Conservation (phyloP, 2,113 vertebrate species). For the Psammodynastes pulverulentus region DNA sequence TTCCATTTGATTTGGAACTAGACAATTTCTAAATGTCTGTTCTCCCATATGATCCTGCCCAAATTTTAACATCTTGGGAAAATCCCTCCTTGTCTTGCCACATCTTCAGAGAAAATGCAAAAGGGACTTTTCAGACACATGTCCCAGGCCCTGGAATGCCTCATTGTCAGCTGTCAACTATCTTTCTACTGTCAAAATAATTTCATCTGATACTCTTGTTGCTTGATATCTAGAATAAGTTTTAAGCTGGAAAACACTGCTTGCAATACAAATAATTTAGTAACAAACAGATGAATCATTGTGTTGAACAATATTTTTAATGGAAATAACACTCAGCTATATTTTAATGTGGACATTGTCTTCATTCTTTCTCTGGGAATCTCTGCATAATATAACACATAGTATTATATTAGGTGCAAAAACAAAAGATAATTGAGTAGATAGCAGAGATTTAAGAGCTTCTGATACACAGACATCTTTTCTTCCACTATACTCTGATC, state of each 20-base stretch:
- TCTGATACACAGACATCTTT: background rate
- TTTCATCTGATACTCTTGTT: background rate
- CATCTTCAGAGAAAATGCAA: background rate
- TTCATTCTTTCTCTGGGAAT: background rate
- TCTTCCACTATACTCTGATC: background rate
- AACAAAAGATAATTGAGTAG: background rate
- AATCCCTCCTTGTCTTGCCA: background rate
- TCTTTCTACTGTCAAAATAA: background rate
- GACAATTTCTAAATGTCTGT: background rate
- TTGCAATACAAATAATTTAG: background rate
- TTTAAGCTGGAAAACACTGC: background rate
- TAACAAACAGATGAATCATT: background rate
- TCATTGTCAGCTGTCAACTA: background rate
- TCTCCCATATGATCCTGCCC: background rate
- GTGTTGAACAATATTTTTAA: background rate
- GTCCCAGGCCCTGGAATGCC: background rate
- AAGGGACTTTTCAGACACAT: background rate
- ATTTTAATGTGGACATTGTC: background rate
- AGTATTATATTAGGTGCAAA: background rate
- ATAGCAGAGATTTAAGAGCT: background rate
- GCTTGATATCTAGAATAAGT: background rate
- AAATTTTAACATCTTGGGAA: background rate
- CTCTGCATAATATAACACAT: background rate
- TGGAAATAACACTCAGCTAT: background rate
- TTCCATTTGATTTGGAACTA: background rate